These are phyloP conservation scores for Daubentonia madagascariensis DNA, from an alignment of 2,113 vertebrate species.

Conservation along the genomic window DNA sequence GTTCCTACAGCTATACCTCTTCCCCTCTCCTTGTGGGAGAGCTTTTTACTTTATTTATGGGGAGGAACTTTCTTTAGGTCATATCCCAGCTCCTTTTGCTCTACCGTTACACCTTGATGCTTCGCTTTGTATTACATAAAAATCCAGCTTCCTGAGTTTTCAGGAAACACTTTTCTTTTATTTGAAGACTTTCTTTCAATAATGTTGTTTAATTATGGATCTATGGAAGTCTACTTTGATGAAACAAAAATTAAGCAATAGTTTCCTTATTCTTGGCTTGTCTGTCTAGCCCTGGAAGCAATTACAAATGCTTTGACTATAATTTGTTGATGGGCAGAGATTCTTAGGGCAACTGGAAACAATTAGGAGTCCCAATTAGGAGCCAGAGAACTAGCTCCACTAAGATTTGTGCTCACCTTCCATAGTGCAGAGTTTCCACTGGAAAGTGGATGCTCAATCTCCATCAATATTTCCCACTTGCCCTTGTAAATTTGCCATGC, in stretches of 20 bases:
- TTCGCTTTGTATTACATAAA: conserved; percentile 26
- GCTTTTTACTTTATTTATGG: background rate
- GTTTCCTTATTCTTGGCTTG: background rate
- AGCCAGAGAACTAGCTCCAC: background rate
- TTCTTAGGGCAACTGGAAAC: background rate
- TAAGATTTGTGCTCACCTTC: background rate
- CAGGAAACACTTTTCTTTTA: conserved; percentile 9
- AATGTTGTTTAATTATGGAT: conserved; percentile 29
- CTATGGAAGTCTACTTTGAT: background rate
- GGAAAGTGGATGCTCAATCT: background rate
- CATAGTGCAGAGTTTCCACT: background rate
- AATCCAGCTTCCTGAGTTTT: background rate
- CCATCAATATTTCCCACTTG: background rate
- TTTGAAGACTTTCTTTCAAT: background rate
- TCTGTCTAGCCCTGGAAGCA: conserved; percentile 25
- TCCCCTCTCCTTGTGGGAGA: background rate
- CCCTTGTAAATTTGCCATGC: background rate
- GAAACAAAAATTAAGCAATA: background rate
- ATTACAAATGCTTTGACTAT: conserved; percentile 5
- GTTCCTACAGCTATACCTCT: background rate
- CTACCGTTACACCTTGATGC: background rate
- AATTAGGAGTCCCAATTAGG: background rate
- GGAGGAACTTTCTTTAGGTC: background rate
- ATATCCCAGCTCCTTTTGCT: background rate
- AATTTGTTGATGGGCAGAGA: conserved; percentile 4